These are phyloP conservation scores for Eubasilissa splendida DNA, from an alignment of 2,888 invertebrate genomes.

Conservation along the genomic window DNA sequence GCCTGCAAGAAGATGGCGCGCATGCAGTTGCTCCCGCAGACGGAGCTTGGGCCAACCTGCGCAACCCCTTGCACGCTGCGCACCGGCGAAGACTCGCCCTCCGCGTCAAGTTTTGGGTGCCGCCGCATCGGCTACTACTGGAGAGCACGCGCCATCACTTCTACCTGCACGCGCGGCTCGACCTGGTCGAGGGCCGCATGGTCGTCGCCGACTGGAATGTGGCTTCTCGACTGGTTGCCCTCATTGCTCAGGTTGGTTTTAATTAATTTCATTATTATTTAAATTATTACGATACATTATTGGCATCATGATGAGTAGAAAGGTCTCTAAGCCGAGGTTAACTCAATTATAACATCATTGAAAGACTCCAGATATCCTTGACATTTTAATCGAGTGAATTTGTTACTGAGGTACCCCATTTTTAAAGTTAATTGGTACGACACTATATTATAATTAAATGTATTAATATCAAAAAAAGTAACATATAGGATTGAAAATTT, in stretches of 20 bases:
- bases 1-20: slow-evolving; percentile 66
- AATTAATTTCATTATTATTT: neutral
- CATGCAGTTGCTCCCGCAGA: slow-evolving; percentile 69
- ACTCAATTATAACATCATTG: no score
- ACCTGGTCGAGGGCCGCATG: slow-evolving; percentile 82
- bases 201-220: slow-evolving; percentile 80
- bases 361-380: no score
- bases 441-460: no score
- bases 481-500: no score
- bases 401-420: no score
- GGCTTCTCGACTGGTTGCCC: slow-evolving; percentile 81
- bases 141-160: slow-evolving; percentile 90
- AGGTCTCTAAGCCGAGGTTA: no score
- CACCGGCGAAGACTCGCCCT: slow-evolving; percentile 78
- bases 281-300: no score
- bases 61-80: slow-evolving; percentile 82
- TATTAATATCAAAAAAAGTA: no score
- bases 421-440: no score
- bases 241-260: slow-evolving; percentile 76
- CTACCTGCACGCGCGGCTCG: slow-evolving; percentile 86
- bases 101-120: slow-evolving; percentile 93
- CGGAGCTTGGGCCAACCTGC: slow-evolving; percentile 89
- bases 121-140: slow-evolving; percentile 88
- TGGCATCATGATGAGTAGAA: no score
- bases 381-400: no score